phyloP scores from a whole-genome alignment of 2,797 vertebrate genomes.

The Emys orbicularis region DNA sequence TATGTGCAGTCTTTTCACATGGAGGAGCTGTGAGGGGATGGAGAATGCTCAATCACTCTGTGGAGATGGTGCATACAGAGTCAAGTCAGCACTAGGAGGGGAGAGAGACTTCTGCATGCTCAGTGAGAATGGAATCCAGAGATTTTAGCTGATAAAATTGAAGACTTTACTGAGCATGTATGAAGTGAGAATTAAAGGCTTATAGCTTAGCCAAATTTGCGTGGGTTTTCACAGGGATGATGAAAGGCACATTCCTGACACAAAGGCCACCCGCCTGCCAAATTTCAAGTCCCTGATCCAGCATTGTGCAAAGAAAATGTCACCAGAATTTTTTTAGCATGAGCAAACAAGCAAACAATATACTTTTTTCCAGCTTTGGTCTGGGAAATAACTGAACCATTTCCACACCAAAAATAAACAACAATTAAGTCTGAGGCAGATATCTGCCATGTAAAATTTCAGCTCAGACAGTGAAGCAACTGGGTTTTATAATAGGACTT shows the following conservation, averaged over 20 bases:
- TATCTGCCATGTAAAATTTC: neutral
- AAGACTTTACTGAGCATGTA: neutral
- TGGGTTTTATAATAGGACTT: neutral
- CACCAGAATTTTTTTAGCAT: neutral
- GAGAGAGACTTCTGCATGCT: neutral
- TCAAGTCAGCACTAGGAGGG: neutral
- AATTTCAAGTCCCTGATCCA: neutral
- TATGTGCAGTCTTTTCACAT: neutral
- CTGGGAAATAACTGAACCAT: too few relatives aligned
- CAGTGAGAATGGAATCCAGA: neutral
- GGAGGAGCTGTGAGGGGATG: neutral
- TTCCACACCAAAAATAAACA: too few relatives aligned
- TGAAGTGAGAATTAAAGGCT: too few relatives aligned
- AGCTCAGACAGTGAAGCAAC: neutral
- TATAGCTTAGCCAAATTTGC: rapidly evolving
- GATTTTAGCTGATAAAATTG: neutral
- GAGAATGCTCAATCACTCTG: neutral
- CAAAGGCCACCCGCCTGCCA: neutral
- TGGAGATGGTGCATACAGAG: neutral
- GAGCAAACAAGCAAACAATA: neutral
- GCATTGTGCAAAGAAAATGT: neutral
- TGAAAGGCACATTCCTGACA: neutral
- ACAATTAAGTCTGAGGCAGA: neutral
- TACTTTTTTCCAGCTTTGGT: neutral
- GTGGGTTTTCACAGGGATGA: neutral